Evolutionary conservation across 64 coral and sea anemone genomes (phyloP).

Genomic region (Montipora cactus): DNA sequence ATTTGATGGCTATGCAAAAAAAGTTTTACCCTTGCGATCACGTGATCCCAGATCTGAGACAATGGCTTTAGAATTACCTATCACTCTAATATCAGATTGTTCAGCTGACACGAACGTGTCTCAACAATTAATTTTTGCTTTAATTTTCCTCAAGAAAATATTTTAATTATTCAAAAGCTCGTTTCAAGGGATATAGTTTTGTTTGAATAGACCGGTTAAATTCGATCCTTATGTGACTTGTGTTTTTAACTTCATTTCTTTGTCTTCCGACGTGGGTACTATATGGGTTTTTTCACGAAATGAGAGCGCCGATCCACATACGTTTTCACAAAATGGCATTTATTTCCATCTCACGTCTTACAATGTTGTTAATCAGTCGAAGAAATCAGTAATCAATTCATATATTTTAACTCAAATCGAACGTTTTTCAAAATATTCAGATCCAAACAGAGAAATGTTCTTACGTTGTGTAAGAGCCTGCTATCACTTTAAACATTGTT

Average conservation of each 20-base stretch:
- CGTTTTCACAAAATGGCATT: not conserved
- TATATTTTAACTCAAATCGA: no score
- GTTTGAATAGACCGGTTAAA: slow-evolving; percentile 1
- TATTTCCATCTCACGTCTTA: not conserved
- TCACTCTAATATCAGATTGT: not conserved
- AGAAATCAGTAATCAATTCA: no score
- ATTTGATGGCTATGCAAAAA: not conserved
- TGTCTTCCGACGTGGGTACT: not conserved
- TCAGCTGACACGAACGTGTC: slow-evolving; percentile 27
- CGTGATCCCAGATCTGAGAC: slow-evolving; percentile 1
- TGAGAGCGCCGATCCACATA: not conserved
- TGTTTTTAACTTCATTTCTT: not conserved
- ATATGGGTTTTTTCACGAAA: not conserved
- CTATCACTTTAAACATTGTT: no score
- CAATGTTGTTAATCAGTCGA: no score
- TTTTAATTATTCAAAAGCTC: not conserved
- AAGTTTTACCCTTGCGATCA: slow-evolving; percentile 1
- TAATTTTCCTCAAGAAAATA: slow-evolving; percentile 3
- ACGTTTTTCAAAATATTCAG: no score
- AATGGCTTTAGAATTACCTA: not conserved
- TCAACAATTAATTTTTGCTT: slow-evolving; percentile 1
- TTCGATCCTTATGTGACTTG: not conserved
- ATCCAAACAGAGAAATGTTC: no score
- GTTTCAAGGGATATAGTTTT: slow-evolving; percentile 4
- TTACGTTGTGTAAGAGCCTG: no score